These are phyloP conservation scores for Iguana delicatissima DNA, from an alignment of 2,797 vertebrate genomes.

Conservation along the genomic window DNA sequence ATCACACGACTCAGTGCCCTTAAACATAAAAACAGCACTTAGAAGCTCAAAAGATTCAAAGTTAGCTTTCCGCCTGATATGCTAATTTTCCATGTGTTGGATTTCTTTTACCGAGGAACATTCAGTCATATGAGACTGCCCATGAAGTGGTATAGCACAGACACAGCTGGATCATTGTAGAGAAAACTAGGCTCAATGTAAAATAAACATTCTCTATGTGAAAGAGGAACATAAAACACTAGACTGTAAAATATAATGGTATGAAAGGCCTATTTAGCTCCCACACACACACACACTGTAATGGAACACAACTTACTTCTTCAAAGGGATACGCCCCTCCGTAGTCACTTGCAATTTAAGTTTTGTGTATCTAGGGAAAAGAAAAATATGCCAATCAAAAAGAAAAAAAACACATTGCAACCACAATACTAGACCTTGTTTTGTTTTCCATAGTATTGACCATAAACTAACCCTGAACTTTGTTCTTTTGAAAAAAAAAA, in stretches of 20 bases:
- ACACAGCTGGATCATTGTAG: neutral
- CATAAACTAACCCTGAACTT: neutral
- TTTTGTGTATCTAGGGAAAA: slow-evolving; percentile 84
- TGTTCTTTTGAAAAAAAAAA: slow-evolving; percentile 15
- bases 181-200: neutral
- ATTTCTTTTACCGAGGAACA: neutral
- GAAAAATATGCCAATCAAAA: slow-evolving; percentile 46
- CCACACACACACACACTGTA: neutral
- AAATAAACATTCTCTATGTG: neutral
- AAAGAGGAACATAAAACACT: neutral
- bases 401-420: neutral
- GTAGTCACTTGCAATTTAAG: slow-evolving; percentile 94
- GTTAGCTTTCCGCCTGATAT: neutral
- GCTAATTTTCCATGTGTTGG: too few species aligned
- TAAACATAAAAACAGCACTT: neutral
- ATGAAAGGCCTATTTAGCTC: neutral
- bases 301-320: slow-evolving; percentile 89
- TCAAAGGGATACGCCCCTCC: slow-evolving; percentile 94
- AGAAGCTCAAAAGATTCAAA: neutral
- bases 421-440: neutral
- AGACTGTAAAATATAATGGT: neutral
- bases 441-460: neutral
- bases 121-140: neutral
- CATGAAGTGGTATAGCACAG: neutral
- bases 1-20: neutral